Percentiles rank a stretch among this genome's conserved stretches.
phyloP scores from a whole-genome alignment of 2,113 vertebrate species.

The Ptilorrhoa leucosticta region DNA sequence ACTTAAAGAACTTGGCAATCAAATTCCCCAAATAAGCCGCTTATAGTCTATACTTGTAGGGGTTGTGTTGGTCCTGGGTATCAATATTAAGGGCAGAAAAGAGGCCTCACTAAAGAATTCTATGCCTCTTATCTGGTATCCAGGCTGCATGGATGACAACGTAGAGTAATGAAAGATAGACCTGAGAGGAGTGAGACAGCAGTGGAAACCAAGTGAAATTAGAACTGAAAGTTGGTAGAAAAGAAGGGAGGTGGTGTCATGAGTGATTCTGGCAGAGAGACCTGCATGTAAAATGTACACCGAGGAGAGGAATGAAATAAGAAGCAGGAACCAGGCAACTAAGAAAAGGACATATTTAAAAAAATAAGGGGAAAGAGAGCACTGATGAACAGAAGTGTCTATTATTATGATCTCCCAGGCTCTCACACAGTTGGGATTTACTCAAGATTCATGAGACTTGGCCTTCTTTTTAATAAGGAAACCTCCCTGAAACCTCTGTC shows the following conservation, averaged over 20 bases:
- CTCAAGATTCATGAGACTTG: background rate
- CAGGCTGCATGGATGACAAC: background rate
- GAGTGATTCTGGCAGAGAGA: background rate
- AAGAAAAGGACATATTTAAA: background rate
- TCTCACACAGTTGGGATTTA: background rate
- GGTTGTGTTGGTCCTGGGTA: fast-evolving
- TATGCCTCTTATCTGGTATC: background rate
- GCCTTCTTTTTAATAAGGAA: background rate
- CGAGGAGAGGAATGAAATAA: background rate
- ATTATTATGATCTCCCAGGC: background rate
- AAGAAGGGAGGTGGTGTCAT: background rate
- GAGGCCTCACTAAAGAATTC: background rate
- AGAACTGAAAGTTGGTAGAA: background rate
- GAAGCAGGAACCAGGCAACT: background rate
- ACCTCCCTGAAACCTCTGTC: background rate
- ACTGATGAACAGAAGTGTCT: background rate
- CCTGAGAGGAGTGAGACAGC: background rate
- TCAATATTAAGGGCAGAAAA: background rate
- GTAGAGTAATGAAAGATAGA: background rate
- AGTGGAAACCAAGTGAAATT: background rate
- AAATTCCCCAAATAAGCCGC: background rate
- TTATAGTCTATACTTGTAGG: background rate
- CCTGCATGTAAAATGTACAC: background rate
- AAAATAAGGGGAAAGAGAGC: background rate
- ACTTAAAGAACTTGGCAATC: background rate